These are phyloP conservation scores for Lacerta viridis DNA, from an alignment of 2,797 vertebrate species.

Conservation along the genomic window DNA sequence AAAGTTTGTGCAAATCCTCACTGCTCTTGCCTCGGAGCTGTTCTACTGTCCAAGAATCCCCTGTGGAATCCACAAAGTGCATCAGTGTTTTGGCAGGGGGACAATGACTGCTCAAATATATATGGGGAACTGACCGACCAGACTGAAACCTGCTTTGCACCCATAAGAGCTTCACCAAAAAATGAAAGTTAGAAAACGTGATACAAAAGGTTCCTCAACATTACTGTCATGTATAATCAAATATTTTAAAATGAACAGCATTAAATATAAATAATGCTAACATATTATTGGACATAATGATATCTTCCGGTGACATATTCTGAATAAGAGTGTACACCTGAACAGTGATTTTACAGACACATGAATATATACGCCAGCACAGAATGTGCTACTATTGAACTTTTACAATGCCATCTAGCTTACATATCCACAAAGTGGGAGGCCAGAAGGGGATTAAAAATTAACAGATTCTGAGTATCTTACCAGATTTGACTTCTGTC, in stretches of 20 bases:
- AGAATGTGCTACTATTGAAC: not conserved
- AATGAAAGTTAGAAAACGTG: not conserved
- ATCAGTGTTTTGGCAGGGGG: not conserved
- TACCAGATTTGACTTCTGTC: slow-evolving; percentile 91
- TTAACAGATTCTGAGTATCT: slow-evolving; percentile 45
- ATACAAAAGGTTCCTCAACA: not conserved
- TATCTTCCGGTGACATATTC: not conserved
- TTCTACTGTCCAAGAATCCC: slow-evolving; percentile 91
- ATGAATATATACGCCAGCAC: not conserved
- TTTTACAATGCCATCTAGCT: not conserved
- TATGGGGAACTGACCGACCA: not conserved
- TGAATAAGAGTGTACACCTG: not conserved
- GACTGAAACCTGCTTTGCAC: not conserved
- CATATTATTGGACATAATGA: not conserved
- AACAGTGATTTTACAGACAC: not conserved
- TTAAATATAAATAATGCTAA: not conserved
- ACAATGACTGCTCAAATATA: not conserved
- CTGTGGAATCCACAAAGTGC: slow-evolving; percentile 74
- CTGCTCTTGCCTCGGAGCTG: slow-evolving; percentile 93
- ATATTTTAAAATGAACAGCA: not conserved
- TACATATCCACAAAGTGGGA: slow-evolving; percentile 10
- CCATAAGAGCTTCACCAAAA: not conserved
- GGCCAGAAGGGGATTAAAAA: not conserved
- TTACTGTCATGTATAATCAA: not conserved
- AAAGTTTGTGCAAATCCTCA: slow-evolving; percentile 97